Conservation (phyloP, 2,888 invertebrate genomes). For the Epinotia bilunana region DNA sequence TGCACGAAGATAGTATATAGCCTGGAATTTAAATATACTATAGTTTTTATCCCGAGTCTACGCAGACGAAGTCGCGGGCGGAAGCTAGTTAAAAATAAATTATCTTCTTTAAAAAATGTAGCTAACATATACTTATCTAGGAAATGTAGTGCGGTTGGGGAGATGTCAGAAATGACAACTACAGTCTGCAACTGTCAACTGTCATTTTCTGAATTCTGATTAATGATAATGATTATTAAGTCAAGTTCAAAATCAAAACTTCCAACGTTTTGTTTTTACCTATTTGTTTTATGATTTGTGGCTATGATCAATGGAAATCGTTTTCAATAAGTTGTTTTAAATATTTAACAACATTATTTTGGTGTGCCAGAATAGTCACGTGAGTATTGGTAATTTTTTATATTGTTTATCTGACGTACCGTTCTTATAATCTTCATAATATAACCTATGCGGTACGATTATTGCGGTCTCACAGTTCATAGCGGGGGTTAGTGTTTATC, state of each 20-base stretch:
- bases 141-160: too few species aligned
- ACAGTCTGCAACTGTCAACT: background rate
- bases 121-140: too few species aligned
- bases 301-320: background rate
- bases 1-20: too few species aligned
- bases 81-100: too few species aligned
- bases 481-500: conserved; percentile 4
- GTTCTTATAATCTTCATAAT: conserved; percentile 18
- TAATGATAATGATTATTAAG: too few species aligned
- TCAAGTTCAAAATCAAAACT: background rate
- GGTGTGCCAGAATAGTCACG: background rate
- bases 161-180: too few species aligned
- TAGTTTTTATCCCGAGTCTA: too few species aligned
- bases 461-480: background rate
- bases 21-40: too few species aligned
- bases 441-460: conserved; percentile 17
- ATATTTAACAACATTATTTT: background rate
- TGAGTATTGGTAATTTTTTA: conserved; percentile 23
- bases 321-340: background rate
- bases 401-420: conserved; percentile 19
- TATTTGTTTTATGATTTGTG: background rate
- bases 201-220: background rate
- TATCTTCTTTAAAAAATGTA: too few species aligned
- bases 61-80: too few species aligned
- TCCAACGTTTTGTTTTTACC: background rate